Evolutionary conservation across 2,113 vertebrate genomes (phyloP), one percentile per base, ranked within the genome.

Genomic region (Neodontobutis hainanensis): DNA sequence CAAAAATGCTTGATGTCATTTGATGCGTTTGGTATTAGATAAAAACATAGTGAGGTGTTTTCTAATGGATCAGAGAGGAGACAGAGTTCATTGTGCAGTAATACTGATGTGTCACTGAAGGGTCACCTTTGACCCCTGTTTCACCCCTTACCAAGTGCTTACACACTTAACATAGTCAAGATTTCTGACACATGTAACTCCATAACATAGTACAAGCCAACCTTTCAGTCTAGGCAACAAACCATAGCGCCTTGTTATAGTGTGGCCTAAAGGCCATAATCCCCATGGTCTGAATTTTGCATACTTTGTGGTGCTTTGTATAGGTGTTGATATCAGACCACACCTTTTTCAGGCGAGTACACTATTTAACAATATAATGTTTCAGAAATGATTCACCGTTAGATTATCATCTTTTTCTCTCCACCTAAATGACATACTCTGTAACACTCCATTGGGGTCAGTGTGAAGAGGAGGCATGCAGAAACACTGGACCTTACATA

Each of bases 1-100:
- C 89, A 90, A 90, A 93, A 93, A 93, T 94, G 92, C 88, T 90
- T 92, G 87, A 65, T 85, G 86, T 95, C 94, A 95, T 89, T 65
- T 95, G 94, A 93, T 68, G 70, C 82, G 47, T 81, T 91, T 84
- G 84, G 86, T 90, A 88, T 82, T 65, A 90, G 89, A 90, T 92
- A 91, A 80, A 82, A 85, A 84, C 68, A 63, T 56, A 83, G 74
- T 89, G 90, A 92, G 92, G 92, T 91, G 81, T 87, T 83, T 76
- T 84, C 83, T 61, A 16, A 53, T 76, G 62, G 51, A 74, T 52
- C 69, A 53, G 64, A 55, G 72, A 47, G 59, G 61, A 68, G 60
- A 80, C 68, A 82, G 52, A 80, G 42, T 68, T 43, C 36, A 14
- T 12, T 35, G 36, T 27, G 19, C 19, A 27, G 19, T 27, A 27